These are phyloP conservation scores for Platyscapa corneri DNA, from an alignment of 1,140 invertebrate genomes.

Conservation along the genomic window DNA sequence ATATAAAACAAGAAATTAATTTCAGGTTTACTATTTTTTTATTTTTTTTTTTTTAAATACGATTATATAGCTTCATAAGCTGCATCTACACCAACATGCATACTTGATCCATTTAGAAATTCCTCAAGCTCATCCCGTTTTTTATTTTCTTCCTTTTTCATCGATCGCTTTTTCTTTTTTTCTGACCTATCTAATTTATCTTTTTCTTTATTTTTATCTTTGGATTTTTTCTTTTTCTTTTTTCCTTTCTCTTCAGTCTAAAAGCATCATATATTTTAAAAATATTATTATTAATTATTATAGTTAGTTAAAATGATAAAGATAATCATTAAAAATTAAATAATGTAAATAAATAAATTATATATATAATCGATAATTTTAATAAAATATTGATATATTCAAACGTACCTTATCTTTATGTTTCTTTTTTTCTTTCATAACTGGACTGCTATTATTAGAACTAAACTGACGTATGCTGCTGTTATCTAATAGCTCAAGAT, in stretches of 20 bases:
- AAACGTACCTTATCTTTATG: conserved; percentile 75
- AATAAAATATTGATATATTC: neutral
- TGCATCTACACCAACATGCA: conserved; percentile 69
- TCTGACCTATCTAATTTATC: conserved; percentile 67
- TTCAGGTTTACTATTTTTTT: too few species aligned
- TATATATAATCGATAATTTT: conserved; percentile 31
- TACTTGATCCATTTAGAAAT: conserved; percentile 78
- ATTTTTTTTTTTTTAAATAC: neutral
- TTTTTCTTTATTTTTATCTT: conserved; percentile 73
- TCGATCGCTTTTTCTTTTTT: conserved; percentile 72
- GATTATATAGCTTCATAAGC: conserved; percentile 77
- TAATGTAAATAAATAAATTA: neutral
- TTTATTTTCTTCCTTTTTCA: conserved; percentile 69
- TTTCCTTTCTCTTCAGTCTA: conserved; percentile 77
- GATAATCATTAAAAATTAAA: too few species aligned
- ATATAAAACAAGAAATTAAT: conserved; percentile 10
- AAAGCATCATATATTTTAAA: conserved; percentile 54
- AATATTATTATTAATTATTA: neutral
- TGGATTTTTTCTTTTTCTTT: conserved; percentile 72
- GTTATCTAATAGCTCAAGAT: conserved; percentile 74
- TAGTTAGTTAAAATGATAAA: neutral
- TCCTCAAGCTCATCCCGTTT: conserved; percentile 79
- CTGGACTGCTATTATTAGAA: conserved; percentile 71
- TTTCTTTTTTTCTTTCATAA: conserved; percentile 76
- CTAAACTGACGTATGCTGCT: conserved; percentile 72